These are phyloP conservation scores for Ganaspis brasiliensis DNA, from an alignment of 2,888 invertebrate species.

Conservation along the genomic window DNA sequence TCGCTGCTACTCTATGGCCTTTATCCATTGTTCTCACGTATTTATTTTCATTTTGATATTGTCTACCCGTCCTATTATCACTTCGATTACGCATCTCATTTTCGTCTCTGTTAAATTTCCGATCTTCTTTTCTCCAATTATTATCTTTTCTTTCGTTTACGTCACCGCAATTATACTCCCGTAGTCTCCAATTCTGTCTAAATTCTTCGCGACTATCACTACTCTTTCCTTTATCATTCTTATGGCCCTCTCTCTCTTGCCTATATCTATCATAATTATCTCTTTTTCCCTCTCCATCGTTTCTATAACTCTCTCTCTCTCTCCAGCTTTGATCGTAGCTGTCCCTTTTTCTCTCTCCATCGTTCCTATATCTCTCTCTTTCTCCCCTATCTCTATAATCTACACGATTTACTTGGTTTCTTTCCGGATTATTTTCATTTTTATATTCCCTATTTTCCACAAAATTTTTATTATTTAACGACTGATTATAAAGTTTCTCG, in stretches of 20 bases:
- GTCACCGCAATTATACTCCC: too few species aligned
- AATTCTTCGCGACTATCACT: too few species aligned
- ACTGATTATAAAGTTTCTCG: neutral
- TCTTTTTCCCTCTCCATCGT: neutral
- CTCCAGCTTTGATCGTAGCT: too few species aligned
- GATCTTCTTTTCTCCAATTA: neutral
- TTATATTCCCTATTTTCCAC: too few species aligned
- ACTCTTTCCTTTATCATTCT: neutral
- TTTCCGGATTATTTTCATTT: too few species aligned
- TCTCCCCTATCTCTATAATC: too few species aligned
- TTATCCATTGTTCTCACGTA: too few species aligned
- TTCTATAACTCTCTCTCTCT: neutral
- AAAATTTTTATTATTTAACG: too few species aligned
- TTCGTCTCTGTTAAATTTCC: neutral
- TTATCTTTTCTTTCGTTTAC: neutral
- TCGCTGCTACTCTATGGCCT: too few species aligned
- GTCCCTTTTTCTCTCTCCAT: neutral
- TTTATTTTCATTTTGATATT: neutral
- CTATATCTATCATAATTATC: neutral
- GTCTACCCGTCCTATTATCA: neutral
- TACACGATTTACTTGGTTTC: too few species aligned
- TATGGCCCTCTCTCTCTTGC: neutral
- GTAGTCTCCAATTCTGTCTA: too few species aligned
- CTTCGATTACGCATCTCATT: neutral
- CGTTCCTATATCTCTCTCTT: neutral